phyloP scores from a whole-genome alignment of 2,113 vertebrate genomes.

The Uria lomvia region DNA sequence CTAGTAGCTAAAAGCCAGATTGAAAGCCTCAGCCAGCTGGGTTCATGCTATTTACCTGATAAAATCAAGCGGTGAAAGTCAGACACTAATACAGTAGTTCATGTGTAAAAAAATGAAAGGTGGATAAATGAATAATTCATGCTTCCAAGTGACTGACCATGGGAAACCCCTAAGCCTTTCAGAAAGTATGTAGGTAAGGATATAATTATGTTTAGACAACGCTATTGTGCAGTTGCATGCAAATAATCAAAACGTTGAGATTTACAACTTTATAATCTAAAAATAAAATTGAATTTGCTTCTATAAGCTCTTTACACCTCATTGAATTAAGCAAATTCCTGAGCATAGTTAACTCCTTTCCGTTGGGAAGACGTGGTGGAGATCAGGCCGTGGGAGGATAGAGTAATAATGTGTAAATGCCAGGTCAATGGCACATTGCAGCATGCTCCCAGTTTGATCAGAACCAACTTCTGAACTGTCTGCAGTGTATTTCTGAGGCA shows the following conservation, averaged over 20 bases:
- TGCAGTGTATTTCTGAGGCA: neutral
- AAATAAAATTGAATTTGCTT: constrained; percentile 8
- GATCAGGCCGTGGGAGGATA: neutral
- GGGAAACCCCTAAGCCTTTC: neutral
- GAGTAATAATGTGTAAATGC: neutral
- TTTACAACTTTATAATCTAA: neutral
- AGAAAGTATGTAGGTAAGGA: neutral
- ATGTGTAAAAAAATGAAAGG: neutral
- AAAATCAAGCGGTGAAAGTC: constrained; percentile 29
- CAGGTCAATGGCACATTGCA: neutral
- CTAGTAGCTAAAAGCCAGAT: neutral
- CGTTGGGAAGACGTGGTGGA: neutral
- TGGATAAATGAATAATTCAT: constrained; percentile 45
- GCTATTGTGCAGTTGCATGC: neutral
- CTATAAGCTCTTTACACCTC: neutral
- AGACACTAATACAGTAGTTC: constrained; percentile 15
- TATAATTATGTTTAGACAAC: constrained; percentile 35
- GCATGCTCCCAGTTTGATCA: neutral
- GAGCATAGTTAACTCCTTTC: neutral
- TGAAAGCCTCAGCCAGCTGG: neutral
- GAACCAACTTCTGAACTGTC: neutral
- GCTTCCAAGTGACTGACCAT: neutral
- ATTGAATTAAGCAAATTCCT: neutral
- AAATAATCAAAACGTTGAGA: constrained; percentile 27
- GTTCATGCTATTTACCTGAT: constrained; percentile 15